Evolutionary conservation across 2,797 vertebrate genomes (phyloP), one percentile per base, ranked within the genome.

Genomic region (Gouania willdenowi): DNA sequence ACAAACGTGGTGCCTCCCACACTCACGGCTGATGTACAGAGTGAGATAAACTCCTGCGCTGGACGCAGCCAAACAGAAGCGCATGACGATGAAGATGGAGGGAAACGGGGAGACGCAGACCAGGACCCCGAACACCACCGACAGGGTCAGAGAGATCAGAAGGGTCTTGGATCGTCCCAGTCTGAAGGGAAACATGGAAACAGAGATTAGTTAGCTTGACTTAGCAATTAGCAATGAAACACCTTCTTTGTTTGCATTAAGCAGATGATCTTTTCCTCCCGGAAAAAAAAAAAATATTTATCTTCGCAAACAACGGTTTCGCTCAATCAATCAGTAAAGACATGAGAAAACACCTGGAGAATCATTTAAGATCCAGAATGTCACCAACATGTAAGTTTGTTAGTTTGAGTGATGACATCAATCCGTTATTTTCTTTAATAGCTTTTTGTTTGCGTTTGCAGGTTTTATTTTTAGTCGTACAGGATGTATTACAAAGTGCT

Each of bases 1-100:
- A n/a, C n/a, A n/a, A n/a, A n/a, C n/a, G n/a, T n/a, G n/a, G n/a
- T n/a, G n/a, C n/a, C 23, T n/a, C 23, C 5, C n/a, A 24, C 4
- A 86, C 92, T 93, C 71, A 94, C 92, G 92, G 51, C 83, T 87
- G 60, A 94, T 75, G 58, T 94, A 94, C 33, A 93, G 84, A 1
- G 75, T 85, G 51, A 94, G 89, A 76, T 90, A 90, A 60, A 92
- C 85, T 3, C 92, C 92, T 0, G 89, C 90, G 2, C 90, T 86
- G 7, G 90, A 79, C 0, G 88, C 88, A 0, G 92, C 92, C 80
- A 93, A 77, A 55, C 90, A 91, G 81, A 93, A 93, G 10, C 92
- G 90, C 61, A 91, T 92, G 48, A 88, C 70, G 36, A 92, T 93
- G 68, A 94, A 92, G 31, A 92, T 73, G 1, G 91, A 82, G 8